Base-by-base conservation (phyloP, 2,113 vertebrate genomes). In the Proteles cristata region DNA sequence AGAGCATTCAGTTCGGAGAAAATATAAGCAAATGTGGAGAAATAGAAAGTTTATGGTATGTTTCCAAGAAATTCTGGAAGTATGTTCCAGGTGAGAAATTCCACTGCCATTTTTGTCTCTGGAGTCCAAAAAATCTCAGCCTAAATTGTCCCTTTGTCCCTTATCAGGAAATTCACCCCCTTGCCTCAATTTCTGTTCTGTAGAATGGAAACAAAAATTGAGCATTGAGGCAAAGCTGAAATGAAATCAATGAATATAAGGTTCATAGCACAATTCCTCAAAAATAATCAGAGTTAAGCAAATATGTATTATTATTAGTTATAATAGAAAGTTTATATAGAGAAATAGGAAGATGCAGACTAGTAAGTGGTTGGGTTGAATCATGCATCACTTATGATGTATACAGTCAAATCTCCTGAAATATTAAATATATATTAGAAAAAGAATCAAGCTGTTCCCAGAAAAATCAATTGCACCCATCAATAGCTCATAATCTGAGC, bases 221-320 rank as follows among this genome's bases (percentile, higher is more conserved):
- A 45, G 28, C 45, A 9, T 55, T 58, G 26, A 10, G 15, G 10
- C 16, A 93, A 90, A 93, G 2, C 58, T 39, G 26, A 96, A 93
- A 91, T 86, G 10, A 80, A 87, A 65, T 71, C 90, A 88, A 80
- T 87, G 3, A 91, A 81, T 15, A 93, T 61, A 26, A 96, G 48
- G 31, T 61, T 86, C 66, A 85, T 92, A 81, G 45, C 43, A 69
- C 14, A 35, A 10, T 90, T 61, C 8, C 82, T 96, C 25, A 39
- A 11, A 68, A 53, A 92, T 43, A 69, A 4, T 87, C 65, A 53
- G 7, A 94, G 35, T 43, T 33, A 31, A 79, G 63, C 35, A 66
- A 48, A 90, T 86, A 55, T 68, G 16, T 11, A 68, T 84, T 48
- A 76, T 50, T 39, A 63, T 26, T 81, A 90, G 1, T n/a, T 90